phyloP scores from a whole-genome alignment of 2,113 vertebrate species.

The Lasiurus borealis region DNA sequence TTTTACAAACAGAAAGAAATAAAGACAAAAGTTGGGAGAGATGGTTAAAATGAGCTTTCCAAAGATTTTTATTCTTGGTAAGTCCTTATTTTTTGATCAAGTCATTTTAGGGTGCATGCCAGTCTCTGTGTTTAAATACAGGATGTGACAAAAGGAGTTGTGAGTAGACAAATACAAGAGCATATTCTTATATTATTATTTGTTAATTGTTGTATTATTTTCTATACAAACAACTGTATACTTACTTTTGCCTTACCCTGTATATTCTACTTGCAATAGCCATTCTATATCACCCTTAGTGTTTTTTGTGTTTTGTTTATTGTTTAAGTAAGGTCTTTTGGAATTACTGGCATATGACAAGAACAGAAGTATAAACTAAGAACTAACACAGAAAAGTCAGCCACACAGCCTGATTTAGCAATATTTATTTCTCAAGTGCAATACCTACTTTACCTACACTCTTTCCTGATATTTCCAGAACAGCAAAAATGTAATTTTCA shows the following conservation, averaged over 20 bases:
- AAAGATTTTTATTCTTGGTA: background rate
- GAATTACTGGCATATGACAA: background rate
- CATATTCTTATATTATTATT: background rate
- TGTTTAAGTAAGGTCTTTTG: background rate
- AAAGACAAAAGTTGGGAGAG: background rate
- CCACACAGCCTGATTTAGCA: background rate
- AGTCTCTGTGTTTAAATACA: background rate
- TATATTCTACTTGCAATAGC: background rate
- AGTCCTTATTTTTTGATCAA: background rate
- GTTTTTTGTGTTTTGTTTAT: background rate
- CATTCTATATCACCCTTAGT: background rate
- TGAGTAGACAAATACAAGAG: background rate
- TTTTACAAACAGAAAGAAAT: background rate
- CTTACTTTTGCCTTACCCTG: background rate
- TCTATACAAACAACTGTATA: background rate
- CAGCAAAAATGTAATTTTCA: slow-evolving; percentile 57
- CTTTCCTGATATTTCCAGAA: slow-evolving; percentile 41
- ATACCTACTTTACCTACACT: background rate
- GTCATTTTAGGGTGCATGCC: background rate
- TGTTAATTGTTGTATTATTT: background rate
- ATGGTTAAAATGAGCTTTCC: background rate
- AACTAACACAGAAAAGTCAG: background rate
- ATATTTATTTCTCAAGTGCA: slow-evolving; percentile 36
- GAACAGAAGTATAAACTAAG: background rate
- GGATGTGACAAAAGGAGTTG: background rate